These are phyloP conservation scores for Acrossocheilus fasciatus DNA, from an alignment of 2,797 vertebrate species.

Conservation along the genomic window DNA sequence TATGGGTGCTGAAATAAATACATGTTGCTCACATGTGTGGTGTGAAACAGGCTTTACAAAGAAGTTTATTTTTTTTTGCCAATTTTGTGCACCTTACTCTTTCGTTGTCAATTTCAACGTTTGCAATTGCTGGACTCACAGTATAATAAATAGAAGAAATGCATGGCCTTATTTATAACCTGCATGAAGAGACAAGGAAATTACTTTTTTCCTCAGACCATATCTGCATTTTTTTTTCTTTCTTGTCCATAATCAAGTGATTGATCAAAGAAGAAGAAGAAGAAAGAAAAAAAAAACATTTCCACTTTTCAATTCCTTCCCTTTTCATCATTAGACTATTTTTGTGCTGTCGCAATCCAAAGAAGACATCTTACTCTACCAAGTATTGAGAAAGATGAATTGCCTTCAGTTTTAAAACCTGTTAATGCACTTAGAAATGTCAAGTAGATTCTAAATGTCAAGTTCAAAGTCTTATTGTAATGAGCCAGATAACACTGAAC, in stretches of 20 bases:
- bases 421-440: constrained; percentile 54
- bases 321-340: constrained; percentile 13
- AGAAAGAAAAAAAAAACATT: not conserved
- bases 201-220: not conserved
- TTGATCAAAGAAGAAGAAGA: not conserved
- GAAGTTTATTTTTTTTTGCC: not conserved
- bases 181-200: constrained; percentile 5
- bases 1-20: not conserved
- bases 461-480: constrained; percentile 41
- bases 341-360: not conserved
- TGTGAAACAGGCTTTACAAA: not conserved
- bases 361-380: not conserved
- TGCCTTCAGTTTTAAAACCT: constrained; percentile 31
- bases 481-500: constrained; percentile 6
- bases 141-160: not conserved
- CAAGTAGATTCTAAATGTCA: constrained; percentile 63
- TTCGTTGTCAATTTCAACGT: not conserved
- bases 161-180: not conserved
- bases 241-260: not conserved
- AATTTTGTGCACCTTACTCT: not conserved
- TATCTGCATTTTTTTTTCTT: not conserved
- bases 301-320: not conserved
- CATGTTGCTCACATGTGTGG: not conserved
- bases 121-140: not conserved
- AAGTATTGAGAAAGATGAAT: not conserved